These are phyloP conservation scores for Drosophila kanekoi DNA, from an alignment of 2,888 invertebrate genomes.

Conservation along the genomic window DNA sequence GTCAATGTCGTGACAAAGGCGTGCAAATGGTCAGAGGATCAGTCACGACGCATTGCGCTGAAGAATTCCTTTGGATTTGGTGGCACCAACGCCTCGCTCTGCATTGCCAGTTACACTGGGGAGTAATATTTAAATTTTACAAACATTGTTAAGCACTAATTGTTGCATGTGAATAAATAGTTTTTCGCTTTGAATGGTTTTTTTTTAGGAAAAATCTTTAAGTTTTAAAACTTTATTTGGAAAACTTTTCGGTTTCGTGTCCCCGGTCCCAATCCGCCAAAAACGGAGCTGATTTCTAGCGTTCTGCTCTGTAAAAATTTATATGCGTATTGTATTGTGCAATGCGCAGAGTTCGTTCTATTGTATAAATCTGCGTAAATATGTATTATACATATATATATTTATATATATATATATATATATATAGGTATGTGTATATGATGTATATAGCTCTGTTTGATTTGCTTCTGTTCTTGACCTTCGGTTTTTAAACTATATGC, in stretches of 20 bases:
- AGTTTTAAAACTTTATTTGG: slow-evolving; percentile 83
- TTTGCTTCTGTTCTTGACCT: slow-evolving; percentile 74
- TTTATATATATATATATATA: slow-evolving; percentile 41
- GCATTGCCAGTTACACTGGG: slow-evolving; percentile 86
- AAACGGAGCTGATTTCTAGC: slow-evolving; percentile 39
- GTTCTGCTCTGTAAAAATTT: slow-evolving; percentile 78
- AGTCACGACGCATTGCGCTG: slow-evolving; percentile 89
- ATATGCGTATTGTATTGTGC: slow-evolving; percentile 66
- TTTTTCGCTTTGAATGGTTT: slow-evolving; percentile 9
- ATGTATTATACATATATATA: slow-evolving; percentile 20
- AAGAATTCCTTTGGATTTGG: slow-evolving; percentile 99
- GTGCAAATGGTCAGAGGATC: slow-evolving; percentile 67
- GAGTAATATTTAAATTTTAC: slow-evolving; percentile 21
- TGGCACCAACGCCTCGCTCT: slow-evolving; percentile 97
- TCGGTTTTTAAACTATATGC: slow-evolving; percentile 35
- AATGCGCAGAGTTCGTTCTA: slow-evolving; percentile 64
- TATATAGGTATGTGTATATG: slow-evolving; percentile 53
- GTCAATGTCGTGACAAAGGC: slow-evolving; percentile 89
- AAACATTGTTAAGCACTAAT: slow-evolving; percentile 23
- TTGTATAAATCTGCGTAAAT: slow-evolving; percentile 34
- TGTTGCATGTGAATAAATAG: slow-evolving; percentile 38
- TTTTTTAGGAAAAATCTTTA: slow-evolving; percentile 75
- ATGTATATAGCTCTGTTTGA: slow-evolving; percentile 75
- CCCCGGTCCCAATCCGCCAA: slow-evolving; percentile 37
- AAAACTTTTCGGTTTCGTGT: slow-evolving; percentile 78